Conservation (phyloP, 2,888 invertebrate genomes). For the Heliconius charithonia region DNA sequence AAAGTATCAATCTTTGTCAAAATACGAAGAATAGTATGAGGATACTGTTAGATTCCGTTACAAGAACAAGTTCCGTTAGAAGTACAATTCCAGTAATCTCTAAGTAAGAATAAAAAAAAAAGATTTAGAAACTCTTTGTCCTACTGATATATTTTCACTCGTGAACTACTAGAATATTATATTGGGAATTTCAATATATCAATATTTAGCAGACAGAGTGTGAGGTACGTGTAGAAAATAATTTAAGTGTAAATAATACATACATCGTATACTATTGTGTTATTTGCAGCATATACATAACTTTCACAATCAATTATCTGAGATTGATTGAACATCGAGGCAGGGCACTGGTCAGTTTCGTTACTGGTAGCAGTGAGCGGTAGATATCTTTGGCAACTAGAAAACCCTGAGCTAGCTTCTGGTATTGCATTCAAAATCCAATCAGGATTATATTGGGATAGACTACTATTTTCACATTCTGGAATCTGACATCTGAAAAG, state of each 20-base stretch:
- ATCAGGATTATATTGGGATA: slow-evolving; percentile 52
- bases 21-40: too few species aligned
- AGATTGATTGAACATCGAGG: slow-evolving; percentile 55
- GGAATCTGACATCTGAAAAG: slow-evolving; percentile 69
- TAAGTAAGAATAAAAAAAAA: too few species aligned
- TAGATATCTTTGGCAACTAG: slow-evolving; percentile 65
- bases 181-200: too few species aligned
- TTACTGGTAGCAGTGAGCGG: slow-evolving; percentile 49
- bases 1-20: too few species aligned
- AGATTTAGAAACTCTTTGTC: too few species aligned
- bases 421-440: slow-evolving; percentile 70
- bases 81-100: too few species aligned
- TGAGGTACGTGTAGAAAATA: neutral
- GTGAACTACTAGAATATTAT: too few species aligned
- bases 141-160: too few species aligned
- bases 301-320: slow-evolving; percentile 41
- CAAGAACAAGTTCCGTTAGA: too few species aligned
- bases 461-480: slow-evolving; percentile 61
- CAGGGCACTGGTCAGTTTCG: slow-evolving; percentile 57
- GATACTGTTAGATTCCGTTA: too few species aligned
- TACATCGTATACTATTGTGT: slow-evolving; percentile 57
- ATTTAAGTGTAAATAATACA: slow-evolving; percentile 32
- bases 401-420: slow-evolving; percentile 57
- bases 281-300: slow-evolving; percentile 51
- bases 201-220: too few species aligned